These are phyloP conservation scores for Dendronephthya gigantea DNA, from an alignment of 64 coral and sea anemone genomes.

Conservation along the genomic window DNA sequence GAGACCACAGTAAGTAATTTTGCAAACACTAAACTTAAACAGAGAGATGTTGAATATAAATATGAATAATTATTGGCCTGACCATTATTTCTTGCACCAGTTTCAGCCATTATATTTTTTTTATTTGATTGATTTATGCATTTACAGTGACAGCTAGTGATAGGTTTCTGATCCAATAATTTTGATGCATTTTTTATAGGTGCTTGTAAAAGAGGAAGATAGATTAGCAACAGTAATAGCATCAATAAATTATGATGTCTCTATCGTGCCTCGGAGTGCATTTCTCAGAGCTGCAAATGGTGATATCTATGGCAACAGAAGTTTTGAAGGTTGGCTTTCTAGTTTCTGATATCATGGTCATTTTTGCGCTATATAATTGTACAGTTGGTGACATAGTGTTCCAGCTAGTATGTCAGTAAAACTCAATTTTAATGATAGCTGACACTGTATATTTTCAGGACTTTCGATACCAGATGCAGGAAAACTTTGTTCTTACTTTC, in stretches of 20 bases:
- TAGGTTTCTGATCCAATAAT: too few relatives aligned
- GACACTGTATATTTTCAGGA: slow-evolving; percentile 40
- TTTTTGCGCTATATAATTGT: too few relatives aligned
- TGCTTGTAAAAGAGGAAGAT: slow-evolving; percentile 97
- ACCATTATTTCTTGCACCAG: too few relatives aligned
- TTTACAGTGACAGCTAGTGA: too few relatives aligned
- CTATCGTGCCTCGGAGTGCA: slow-evolving; percentile 73
- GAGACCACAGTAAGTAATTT: slow-evolving; percentile 84
- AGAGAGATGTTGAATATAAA: too few relatives aligned
- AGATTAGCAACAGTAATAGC: slow-evolving; percentile 83
- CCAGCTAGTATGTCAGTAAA: too few relatives aligned
- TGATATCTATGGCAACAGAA: slow-evolving; percentile 59
- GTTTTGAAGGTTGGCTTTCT: slow-evolving; percentile 95
- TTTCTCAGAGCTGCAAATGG: slow-evolving; percentile 73
- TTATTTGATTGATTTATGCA: too few relatives aligned
- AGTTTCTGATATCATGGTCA: not conserved
- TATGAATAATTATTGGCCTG: too few relatives aligned
- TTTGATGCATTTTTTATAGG: slow-evolving; percentile 24
- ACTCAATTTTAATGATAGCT: too few relatives aligned
- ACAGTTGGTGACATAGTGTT: too few relatives aligned
- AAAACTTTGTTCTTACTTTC: slow-evolving; percentile 83
- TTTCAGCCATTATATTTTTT: too few relatives aligned
- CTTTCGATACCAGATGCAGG: slow-evolving; percentile 87
- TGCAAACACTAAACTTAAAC: too few relatives aligned
- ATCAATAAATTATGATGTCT: slow-evolving; percentile 95